Percentiles rank a stretch among this genome's conserved stretches.
phyloP scores from a whole-genome alignment of 2,888 invertebrate genomes.

The Ophonus ardosiacus region DNA sequence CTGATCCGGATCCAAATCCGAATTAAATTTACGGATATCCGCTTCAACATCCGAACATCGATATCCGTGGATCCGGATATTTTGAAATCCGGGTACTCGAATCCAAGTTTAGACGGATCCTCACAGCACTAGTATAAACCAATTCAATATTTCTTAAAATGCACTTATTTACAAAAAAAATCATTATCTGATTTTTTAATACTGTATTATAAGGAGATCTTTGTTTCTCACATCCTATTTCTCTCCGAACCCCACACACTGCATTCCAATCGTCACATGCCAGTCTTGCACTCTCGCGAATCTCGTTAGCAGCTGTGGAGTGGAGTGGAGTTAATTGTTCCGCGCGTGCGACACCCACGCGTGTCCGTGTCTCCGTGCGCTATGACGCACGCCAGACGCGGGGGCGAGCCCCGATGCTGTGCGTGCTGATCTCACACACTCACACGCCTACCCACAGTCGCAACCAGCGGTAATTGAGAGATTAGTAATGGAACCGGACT shows the following conservation, averaged over 20 bases:
- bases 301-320: constrained; percentile 19
- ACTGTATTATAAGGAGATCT: too few relatives aligned
- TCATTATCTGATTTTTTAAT: too few relatives aligned
- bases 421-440: constrained; percentile 23
- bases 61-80: too few relatives aligned
- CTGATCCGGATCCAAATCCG: too few relatives aligned
- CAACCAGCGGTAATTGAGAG: neutral
- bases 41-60: too few relatives aligned
- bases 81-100: too few relatives aligned
- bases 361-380: constrained; percentile 19
- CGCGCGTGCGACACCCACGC: constrained; percentile 45
- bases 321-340: constrained; percentile 33
- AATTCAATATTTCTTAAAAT: too few relatives aligned
- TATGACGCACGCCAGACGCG: constrained; percentile 46
- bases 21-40: too few relatives aligned
- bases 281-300: neutral
- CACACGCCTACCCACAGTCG: neutral
- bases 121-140: too few relatives aligned
- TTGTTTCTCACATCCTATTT: neutral
- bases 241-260: neutral
- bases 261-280: neutral
- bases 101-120: too few relatives aligned
- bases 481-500: neutral
- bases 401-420: constrained; percentile 12
- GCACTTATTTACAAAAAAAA: too few relatives aligned